These are phyloP conservation scores for Cremastobaeus sp. DNA, from an alignment of 2,888 invertebrate genomes.

Conservation along the genomic window DNA sequence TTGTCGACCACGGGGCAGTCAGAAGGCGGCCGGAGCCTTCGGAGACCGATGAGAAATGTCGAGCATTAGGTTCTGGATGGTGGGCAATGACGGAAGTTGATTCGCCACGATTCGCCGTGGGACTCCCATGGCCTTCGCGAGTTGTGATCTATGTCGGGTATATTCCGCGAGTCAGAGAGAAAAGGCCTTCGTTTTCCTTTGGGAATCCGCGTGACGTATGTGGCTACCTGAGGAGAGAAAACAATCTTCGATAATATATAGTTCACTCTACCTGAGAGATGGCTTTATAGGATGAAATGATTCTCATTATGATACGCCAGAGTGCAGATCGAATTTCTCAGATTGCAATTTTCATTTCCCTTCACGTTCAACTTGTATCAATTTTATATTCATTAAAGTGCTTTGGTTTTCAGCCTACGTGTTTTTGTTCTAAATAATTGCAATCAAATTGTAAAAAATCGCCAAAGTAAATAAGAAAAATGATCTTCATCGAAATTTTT, in stretches of 20 bases:
- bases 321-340: slow-evolving; percentile 53
- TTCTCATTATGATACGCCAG: slow-evolving; percentile 55
- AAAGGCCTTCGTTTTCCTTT: slow-evolving; percentile 68
- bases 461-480: too few relatives aligned
- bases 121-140: slow-evolving; percentile 72
- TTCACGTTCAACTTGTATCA: slow-evolving; percentile 24
- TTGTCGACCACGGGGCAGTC: slow-evolving; percentile 57
- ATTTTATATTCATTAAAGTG: slow-evolving; percentile 56
- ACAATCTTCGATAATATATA: slow-evolving; percentile 78
- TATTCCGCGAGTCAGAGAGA: slow-evolving; percentile 70
- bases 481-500: too few relatives aligned
- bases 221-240: slow-evolving; percentile 79
- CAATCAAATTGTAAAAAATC: too few relatives aligned
- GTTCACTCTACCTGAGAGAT: slow-evolving; percentile 65
- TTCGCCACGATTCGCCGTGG: slow-evolving; percentile 75
- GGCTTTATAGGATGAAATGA: slow-evolving; percentile 59
- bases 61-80: slow-evolving; percentile 76
- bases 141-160: slow-evolving; percentile 77
- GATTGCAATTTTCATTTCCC: slow-evolving; percentile 49
- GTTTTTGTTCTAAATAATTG: slow-evolving; percentile 5
- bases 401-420: neutral
- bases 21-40: slow-evolving; percentile 66
- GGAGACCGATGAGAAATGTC: slow-evolving; percentile 77
- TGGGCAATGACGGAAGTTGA: slow-evolving; percentile 78
- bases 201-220: slow-evolving; percentile 77